phyloP scores from a whole-genome alignment of 1,140 invertebrate genomes.

The Philotrypesis tridentata region DNA sequence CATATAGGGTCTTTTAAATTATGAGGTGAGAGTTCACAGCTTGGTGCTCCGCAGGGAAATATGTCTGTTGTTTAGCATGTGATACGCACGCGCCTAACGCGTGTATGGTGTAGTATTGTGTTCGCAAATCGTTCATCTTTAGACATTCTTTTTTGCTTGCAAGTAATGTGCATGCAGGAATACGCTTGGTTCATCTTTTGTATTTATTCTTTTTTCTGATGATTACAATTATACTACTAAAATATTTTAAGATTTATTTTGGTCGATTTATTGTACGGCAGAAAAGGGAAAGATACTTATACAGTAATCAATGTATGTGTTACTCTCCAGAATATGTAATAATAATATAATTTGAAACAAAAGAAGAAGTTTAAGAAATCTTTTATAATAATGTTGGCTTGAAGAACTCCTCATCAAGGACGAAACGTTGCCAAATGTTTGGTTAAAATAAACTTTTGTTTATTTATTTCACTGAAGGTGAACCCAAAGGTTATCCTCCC shows the following conservation, averaged over 20 bases:
- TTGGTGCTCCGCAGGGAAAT: conserved; percentile 37
- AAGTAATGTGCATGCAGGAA: neutral
- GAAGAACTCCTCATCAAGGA: too few species aligned
- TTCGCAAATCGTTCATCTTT: conserved; percentile 6
- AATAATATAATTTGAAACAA: neutral
- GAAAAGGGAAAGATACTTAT: too few species aligned
- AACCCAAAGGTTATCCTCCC: too few species aligned
- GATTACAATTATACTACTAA: neutral
- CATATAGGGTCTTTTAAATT: conserved; percentile 39
- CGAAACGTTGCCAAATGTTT: too few species aligned
- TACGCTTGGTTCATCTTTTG: neutral
- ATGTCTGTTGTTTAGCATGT: conserved; percentile 1
- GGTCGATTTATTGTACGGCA: neutral
- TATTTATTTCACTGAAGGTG: too few species aligned
- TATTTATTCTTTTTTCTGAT: neutral
- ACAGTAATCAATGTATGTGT: too few species aligned
- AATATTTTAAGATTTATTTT: neutral
- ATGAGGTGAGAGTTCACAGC: conserved; percentile 45
- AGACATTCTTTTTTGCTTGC: neutral
- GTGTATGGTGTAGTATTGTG: conserved; percentile 43
- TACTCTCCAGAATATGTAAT: too few species aligned
- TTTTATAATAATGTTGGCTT: too few species aligned
- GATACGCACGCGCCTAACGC: conserved; percentile 26
- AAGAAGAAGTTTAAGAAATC: too few species aligned
- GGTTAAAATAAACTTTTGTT: too few species aligned